phyloP scores from a whole-genome alignment of 2,113 vertebrate species.

The Reinhardtius hippoglossoides region DNA sequence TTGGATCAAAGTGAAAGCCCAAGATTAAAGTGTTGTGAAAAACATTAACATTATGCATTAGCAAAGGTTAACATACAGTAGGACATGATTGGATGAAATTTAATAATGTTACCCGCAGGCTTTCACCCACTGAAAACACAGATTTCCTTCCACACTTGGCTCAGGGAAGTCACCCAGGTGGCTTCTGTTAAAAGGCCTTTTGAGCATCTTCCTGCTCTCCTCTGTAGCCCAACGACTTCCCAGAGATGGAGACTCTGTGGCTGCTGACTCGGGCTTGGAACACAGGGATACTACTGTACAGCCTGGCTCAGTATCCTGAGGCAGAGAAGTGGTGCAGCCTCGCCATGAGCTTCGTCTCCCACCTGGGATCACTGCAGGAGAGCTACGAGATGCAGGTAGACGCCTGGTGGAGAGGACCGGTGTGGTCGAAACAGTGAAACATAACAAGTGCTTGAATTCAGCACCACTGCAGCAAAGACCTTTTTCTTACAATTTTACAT shows the following conservation, averaged over 20 bases:
- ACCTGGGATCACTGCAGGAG: constrained; percentile 87
- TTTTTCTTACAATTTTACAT: too few species aligned
- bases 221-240: constrained; percentile 80
- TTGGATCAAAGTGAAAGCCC: constrained; percentile 69
- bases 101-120: constrained; percentile 5
- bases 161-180: constrained; percentile 46
- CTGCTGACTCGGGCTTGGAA: constrained; percentile 94
- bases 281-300: constrained; percentile 88
- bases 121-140: constrained; percentile 13
- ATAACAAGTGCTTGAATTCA: not conserved
- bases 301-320: constrained; percentile 81
- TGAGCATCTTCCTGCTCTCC: constrained; percentile 46
- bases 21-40: constrained; percentile 58
- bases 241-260: constrained; percentile 91
- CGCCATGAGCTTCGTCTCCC: constrained; percentile 87
- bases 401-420: not conserved
- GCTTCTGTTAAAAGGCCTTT: constrained; percentile 37
- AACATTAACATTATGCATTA: constrained; percentile 14
- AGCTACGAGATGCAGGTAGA: constrained; percentile 89
- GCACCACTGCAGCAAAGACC: not conserved
- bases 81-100: constrained; percentile 42
- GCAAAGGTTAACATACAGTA: constrained; percentile 51
- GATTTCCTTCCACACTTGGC: constrained; percentile 25
- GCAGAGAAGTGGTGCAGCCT: constrained; percentile 91
- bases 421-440: constrained; percentile 5